phyloP scores from a whole-genome alignment of 2,113 vertebrate species.

The Leptobrachium ailaonicum region DNA sequence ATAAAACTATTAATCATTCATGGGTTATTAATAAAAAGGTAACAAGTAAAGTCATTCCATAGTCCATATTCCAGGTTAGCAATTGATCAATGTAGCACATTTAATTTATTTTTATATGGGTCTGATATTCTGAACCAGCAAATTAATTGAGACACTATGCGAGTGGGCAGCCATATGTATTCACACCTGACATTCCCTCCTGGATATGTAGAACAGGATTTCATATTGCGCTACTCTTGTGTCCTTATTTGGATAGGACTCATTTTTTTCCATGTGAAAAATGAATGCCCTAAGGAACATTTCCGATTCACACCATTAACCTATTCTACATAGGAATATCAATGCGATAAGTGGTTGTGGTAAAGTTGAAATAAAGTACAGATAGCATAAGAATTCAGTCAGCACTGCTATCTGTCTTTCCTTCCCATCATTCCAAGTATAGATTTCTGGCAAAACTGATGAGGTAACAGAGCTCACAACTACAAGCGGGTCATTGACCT shows the following conservation, averaged over 20 bases:
- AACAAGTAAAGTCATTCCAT: background rate
- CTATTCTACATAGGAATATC: background rate
- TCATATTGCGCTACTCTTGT: conserved; percentile 13
- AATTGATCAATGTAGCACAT: conserved; percentile 15
- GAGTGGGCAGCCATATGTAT: background rate
- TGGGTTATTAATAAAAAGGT: conserved; percentile 18
- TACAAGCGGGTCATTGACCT: too few species aligned
- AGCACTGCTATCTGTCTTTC: too few species aligned
- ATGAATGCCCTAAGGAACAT: background rate
- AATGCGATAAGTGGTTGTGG: too few species aligned
- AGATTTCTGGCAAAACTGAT: too few species aligned
- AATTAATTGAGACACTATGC: conserved; percentile 7
- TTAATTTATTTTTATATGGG: conserved; percentile 20
- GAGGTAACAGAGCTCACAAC: too few species aligned
- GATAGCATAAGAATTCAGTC: too few species aligned
- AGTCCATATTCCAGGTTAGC: background rate
- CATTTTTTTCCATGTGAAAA: background rate
- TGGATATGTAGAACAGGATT: conserved; percentile 9
- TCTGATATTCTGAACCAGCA: conserved; percentile 23
- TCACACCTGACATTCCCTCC: conserved; percentile 1
- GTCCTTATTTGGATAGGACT: background rate
- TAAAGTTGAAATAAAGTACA: too few species aligned
- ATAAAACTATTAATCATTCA: conserved; percentile 38
- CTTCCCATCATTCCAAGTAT: too few species aligned
- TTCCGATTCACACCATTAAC: background rate